phyloP scores from a whole-genome alignment of 1,140 invertebrate species.

The Eurosta solidaginis region DNA sequence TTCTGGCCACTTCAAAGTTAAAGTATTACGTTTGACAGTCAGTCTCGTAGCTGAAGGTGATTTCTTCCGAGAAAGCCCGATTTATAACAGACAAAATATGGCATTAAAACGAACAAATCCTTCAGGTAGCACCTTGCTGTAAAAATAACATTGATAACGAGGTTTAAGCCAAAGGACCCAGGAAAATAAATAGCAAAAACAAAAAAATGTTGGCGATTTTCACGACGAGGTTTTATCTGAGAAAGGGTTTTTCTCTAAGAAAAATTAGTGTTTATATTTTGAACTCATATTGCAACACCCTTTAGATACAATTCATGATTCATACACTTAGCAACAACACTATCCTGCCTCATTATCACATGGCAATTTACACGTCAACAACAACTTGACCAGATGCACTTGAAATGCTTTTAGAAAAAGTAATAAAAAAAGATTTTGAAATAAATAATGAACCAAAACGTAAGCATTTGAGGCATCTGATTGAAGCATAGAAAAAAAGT shows the following conservation, averaged over 20 bases:
- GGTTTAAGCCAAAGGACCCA: too few species aligned
- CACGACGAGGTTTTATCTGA: too few species aligned
- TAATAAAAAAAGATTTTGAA: background rate
- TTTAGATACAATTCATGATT: background rate
- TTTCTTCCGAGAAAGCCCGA: too few species aligned
- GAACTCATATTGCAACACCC: background rate
- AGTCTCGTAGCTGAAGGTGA: too few species aligned
- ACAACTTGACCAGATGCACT: conserved; percentile 9
- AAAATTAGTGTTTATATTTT: background rate
- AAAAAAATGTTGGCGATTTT: too few species aligned
- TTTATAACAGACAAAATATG: too few species aligned
- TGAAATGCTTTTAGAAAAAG: background rate
- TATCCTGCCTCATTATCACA: background rate
- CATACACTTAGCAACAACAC: background rate
- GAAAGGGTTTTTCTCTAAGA: background rate
- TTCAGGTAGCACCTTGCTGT: too few species aligned
- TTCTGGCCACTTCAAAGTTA: too few species aligned
- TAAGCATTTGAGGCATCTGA: background rate
- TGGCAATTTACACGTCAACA: background rate
- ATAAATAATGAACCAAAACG: background rate
- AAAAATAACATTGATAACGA: too few species aligned
- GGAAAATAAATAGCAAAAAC: too few species aligned
- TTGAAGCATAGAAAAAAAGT: background rate
- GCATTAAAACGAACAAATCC: too few species aligned
- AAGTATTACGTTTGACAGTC: too few species aligned